Evolutionary conservation across 2,113 vertebrate genomes (phyloP).

Genomic region (Perca flavescens): DNA sequence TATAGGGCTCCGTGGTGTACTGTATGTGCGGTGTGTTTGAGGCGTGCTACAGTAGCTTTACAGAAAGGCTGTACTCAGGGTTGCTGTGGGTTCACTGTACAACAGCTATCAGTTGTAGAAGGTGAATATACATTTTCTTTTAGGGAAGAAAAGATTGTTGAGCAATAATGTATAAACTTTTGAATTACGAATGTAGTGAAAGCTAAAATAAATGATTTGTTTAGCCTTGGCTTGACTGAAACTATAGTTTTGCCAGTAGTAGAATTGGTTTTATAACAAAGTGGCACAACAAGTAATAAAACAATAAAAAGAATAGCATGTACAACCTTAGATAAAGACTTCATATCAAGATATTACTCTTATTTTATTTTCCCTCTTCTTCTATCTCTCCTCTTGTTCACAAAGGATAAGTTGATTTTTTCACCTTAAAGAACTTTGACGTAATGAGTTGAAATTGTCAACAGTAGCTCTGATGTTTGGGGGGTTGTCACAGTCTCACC

Average conservation of each 20-base stretch:
- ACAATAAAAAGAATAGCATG: neutral
- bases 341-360: slow-evolving; percentile 8
- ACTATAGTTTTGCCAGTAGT: neutral
- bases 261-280: slow-evolving; percentile 20
- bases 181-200: neutral
- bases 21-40: neutral
- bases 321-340: slow-evolving; percentile 16
- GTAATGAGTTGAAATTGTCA: slow-evolving; percentile 16
- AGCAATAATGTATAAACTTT: neutral
- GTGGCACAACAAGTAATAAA: neutral
- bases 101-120: neutral
- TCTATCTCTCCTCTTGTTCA: neutral
- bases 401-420: neutral
- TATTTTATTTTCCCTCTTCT: neutral
- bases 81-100: neutral
- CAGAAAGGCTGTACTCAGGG: neutral
- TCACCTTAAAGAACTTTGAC: neutral
- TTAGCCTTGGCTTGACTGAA: slow-evolving; percentile 3
- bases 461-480: slow-evolving; percentile 20
- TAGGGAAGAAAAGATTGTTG: neutral
- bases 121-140: neutral
- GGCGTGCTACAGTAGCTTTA: neutral
- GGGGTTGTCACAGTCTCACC: slow-evolving; percentile 26
- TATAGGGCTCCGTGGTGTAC: no score
- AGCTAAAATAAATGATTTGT: slow-evolving; percentile 13